phyloP scores from a whole-genome alignment of 2,888 invertebrate species.

The Marronus borbonicus region DNA sequence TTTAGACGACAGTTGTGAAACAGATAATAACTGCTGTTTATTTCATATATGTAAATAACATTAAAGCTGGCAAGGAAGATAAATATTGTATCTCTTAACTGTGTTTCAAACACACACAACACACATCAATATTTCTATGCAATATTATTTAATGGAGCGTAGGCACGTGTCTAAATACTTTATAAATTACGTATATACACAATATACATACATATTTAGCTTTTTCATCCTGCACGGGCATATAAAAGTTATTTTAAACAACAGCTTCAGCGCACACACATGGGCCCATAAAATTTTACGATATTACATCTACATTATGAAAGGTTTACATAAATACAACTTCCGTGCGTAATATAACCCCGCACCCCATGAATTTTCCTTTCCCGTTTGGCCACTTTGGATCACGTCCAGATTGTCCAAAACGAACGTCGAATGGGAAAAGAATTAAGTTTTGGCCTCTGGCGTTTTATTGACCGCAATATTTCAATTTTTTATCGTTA shows the following conservation, averaged over 20 bases:
- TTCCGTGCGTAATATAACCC: neutral
- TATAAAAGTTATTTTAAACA: constrained; percentile 5
- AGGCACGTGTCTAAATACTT: too few relatives aligned
- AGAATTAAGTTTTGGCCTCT: neutral
- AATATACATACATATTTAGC: neutral
- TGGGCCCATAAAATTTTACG: constrained; percentile 12
- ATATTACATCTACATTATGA: neutral
- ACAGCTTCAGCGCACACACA: constrained; percentile 4
- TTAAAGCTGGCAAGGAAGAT: too few relatives aligned
- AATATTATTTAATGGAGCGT: too few relatives aligned
- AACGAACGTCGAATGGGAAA: neutral
- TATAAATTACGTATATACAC: too few relatives aligned
- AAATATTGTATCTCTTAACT: too few relatives aligned
- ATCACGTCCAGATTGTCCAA: neutral
- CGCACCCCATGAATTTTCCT: constrained; percentile 22
- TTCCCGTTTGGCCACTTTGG: neutral
- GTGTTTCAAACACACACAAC: too few relatives aligned
- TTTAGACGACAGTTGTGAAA: too few relatives aligned
- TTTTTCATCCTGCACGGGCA: neutral
- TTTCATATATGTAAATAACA: too few relatives aligned
- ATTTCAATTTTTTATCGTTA: neutral
- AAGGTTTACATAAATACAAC: neutral
- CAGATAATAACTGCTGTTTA: too few relatives aligned
- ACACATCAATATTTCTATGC: too few relatives aligned
- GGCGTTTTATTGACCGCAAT: neutral